Base-by-base conservation (phyloP, 2,797 vertebrate species). In the Menidia menidia region DNA sequence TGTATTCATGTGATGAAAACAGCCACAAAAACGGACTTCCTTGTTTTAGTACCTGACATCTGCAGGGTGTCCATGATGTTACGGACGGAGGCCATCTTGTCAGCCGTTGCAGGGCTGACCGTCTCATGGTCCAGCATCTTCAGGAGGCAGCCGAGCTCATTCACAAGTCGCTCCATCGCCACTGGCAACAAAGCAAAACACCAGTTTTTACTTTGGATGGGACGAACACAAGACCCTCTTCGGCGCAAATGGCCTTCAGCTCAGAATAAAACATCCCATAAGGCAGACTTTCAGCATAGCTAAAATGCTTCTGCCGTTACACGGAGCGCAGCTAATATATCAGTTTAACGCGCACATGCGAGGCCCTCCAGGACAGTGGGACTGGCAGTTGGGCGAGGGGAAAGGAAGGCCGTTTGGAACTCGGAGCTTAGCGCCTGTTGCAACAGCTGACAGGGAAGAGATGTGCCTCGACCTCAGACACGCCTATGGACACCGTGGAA, bases 101-200 rank as follows among this genome's bases (percentile, higher is more conserved):
- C 96, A 31, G 95, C 88, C 0, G 98, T 94, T 43, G 95, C 96
- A 16, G 96, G 90, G 50, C 98, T 99, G 88, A 99, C 93, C 14
- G 94, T 94, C 89, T 99, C 98, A 0, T 96, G 95, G 85, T 99
- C 98, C 89, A 99, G 88, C 91, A 99, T 94, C 90, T 96, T 98
- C 72, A 99, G 95, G 60, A 99, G 89, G 43, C 95, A 44, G 0
- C 91, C 93, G 52, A 99, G 93, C 92, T 99, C 98, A 0, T 92
- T 96, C 68, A 99, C 92, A 41, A 99, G 96, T 62, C 96, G 96
- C 86, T 99, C 98, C 90, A 99, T 92, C 75, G 93, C 96, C 94
- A 86, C 48, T 73, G 72, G 64, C 82, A 81, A 82, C 55, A 53
- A 25, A 25, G 70, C 30, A 57, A 33, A 48, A 52, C 54, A 41